Conservation (phyloP, 2,888 invertebrate genomes). For the Lottia gigantea region DNA sequence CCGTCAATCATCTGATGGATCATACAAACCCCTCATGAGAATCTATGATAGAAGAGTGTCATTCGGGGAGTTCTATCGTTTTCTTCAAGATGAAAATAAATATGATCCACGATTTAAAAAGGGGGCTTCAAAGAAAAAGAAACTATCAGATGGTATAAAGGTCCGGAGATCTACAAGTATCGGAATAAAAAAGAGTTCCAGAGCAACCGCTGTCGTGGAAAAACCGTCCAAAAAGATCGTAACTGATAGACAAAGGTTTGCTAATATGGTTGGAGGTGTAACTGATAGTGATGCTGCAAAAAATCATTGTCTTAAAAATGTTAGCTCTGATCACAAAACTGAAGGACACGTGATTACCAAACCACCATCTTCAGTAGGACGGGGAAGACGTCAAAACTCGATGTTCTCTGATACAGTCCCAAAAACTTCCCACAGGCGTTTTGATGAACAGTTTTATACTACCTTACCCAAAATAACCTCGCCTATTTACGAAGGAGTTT, state of each 20-base stretch:
- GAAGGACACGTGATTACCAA: not conserved
- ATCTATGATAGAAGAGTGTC: slow-evolving; percentile 6
- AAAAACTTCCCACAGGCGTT: no score
- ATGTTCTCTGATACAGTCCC: not conserved
- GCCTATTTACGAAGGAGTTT: not conserved
- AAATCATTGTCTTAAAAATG: slow-evolving; percentile 1
- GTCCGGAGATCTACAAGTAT: no score
- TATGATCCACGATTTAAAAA: slow-evolving; percentile 20
- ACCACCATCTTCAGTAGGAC: not conserved
- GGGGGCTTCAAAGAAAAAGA: slow-evolving; percentile 4
- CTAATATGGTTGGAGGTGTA: slow-evolving; percentile 16
- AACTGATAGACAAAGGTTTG: slow-evolving; percentile 15
- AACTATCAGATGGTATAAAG: not conserved
- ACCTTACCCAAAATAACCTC: not conserved
- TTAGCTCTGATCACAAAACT: not conserved
- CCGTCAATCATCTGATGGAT: not conserved
- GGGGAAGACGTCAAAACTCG: not conserved
- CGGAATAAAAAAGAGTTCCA: not conserved
- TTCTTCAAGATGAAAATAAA: slow-evolving; percentile 14
- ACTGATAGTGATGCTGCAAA: slow-evolving; percentile 16
- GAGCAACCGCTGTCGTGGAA: not conserved
- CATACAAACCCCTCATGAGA: slow-evolving; percentile 2
- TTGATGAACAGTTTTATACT: not conserved
- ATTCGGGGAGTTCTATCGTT: slow-evolving; percentile 9
- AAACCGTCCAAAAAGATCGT: not conserved